Evolutionary conservation across 2,113 vertebrate species (phyloP).

Genomic region (Panthera leo): DNA sequence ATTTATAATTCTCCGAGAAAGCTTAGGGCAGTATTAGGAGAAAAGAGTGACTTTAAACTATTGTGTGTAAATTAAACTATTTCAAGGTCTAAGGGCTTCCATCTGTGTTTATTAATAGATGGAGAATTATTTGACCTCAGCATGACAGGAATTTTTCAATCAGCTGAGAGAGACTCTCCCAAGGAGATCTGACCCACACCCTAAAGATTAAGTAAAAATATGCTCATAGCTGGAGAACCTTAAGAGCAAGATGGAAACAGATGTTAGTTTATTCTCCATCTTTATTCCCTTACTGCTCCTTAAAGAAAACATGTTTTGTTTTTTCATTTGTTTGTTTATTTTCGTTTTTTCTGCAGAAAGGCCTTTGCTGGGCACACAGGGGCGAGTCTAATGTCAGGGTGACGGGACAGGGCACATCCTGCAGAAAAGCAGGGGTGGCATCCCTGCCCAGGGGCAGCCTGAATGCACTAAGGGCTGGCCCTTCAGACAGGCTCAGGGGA

Average conservation of each 20-base stretch:
- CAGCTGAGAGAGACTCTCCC: conserved; percentile 8
- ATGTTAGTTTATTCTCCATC: not conserved
- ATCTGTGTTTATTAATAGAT: conserved; percentile 52
- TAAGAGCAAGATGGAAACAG: not conserved
- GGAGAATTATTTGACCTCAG: conserved; percentile 16
- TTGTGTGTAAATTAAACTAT: conserved; percentile 31
- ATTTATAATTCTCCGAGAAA: conserved; percentile 42
- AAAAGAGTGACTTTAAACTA: not conserved
- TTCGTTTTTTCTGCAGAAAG: conserved; percentile 47
- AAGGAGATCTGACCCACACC: not conserved
- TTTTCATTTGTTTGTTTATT: not conserved
- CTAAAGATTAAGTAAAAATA: conserved; percentile 33
- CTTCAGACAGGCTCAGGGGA: conserved; percentile 83
- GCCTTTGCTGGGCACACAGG: conserved; percentile 61
- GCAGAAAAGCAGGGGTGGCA: conserved; percentile 27
- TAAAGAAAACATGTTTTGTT: not conserved
- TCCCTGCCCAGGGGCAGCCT: conserved; percentile 81
- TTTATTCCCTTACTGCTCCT: not conserved
- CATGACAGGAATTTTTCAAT: conserved; percentile 33
- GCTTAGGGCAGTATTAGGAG: not conserved
- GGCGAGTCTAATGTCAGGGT: not conserved
- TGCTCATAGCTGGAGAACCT: not conserved
- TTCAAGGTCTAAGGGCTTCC: not conserved
- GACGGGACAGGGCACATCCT: conserved; percentile 52
- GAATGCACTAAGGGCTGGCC: conserved; percentile 94